Evolutionary conservation across 2,113 vertebrate genomes (phyloP).

Genomic region (Aspidoscelis tigris): DNA sequence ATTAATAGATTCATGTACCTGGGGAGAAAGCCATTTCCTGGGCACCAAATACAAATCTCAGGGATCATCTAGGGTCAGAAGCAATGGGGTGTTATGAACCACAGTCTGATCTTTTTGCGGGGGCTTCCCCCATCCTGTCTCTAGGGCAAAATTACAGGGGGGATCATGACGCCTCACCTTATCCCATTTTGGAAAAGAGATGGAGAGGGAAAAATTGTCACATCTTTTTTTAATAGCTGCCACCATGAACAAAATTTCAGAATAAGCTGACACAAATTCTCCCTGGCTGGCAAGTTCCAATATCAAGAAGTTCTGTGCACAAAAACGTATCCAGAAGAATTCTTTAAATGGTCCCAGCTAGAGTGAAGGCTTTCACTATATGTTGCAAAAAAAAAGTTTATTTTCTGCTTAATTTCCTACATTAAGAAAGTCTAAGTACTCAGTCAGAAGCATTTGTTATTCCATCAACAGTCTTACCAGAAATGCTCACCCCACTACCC

Average conservation of each 20-base stretch:
- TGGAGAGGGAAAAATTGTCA: not conserved
- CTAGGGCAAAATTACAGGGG: no score
- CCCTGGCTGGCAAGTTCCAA: not conserved
- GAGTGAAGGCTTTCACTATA: not conserved
- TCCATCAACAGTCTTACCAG: constrained; percentile 24
- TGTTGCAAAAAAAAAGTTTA: constrained; percentile 13
- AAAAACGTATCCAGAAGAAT: constrained; percentile 15
- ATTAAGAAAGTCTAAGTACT: constrained; percentile 2
- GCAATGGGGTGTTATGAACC: no score
- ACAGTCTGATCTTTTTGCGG: no score
- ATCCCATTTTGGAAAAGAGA: no score
- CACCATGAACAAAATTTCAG: not conserved
- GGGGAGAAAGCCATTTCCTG: no score
- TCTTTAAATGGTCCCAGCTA: constrained; percentile 32
- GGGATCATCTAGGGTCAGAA: no score
- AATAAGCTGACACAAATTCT: not conserved
- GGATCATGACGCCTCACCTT: no score
- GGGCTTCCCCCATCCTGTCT: no score
- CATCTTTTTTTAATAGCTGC: constrained; percentile 16
- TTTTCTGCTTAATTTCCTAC: constrained; percentile 13
- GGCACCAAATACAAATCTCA: no score
- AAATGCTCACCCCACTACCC: not conserved
- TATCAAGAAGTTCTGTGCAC: constrained; percentile 13
- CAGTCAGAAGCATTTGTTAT: constrained; percentile 1
- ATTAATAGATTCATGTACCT: no score